Evolutionary conservation across 2,888 invertebrate species (phyloP), one percentile per base, ranked within the genome.

Genomic region (Drosophila setosimentum): DNA sequence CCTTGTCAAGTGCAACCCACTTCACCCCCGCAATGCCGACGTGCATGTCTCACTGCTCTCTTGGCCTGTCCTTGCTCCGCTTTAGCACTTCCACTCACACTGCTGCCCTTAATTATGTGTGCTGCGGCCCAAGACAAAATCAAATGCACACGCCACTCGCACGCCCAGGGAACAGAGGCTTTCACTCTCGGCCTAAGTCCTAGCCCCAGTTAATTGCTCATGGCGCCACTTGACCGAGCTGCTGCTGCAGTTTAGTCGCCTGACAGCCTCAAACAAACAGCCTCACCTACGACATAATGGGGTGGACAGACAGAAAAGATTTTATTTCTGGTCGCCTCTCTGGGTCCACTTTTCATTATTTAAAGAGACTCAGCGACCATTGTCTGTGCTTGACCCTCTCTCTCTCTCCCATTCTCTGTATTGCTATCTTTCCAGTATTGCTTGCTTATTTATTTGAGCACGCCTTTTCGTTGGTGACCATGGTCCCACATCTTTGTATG

Each of bases 191-290:
- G 72, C 53, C 42, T 21, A 27, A 32, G 48, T 50, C 49, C 29
- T n/a, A 65, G 80, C 30, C 68, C 55, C 63, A 82, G 85, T 89
- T 86, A 86, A 86, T 86, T 86, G 85, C 85, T 89, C 80, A 73
- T 89, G 88, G 90, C 78, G 81, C 77, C 88, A 86, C 85, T 86
- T 86, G 88, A 87, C 90, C 90, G 88, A 84, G 73, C 90, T 84
- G 72, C 68, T 72, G 69, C 80, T 78, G 76, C 65, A 76, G 67
- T 68, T 80, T 76, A 48, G 68, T 53, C 42, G 77, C 45, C 48
- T 72, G 81, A 68, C 81, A 80, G 72, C 80, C 71, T 68, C 59
- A 67, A 76, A 58, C 59, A 67, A 76, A 58, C 67, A 64, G 58
- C 51, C 67, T 57, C 63, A 76, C 61, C 76, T 69, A 80, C 63